Conservation (phyloP, 2,888 invertebrate species). For the Sinhomidia bicolor region DNA sequence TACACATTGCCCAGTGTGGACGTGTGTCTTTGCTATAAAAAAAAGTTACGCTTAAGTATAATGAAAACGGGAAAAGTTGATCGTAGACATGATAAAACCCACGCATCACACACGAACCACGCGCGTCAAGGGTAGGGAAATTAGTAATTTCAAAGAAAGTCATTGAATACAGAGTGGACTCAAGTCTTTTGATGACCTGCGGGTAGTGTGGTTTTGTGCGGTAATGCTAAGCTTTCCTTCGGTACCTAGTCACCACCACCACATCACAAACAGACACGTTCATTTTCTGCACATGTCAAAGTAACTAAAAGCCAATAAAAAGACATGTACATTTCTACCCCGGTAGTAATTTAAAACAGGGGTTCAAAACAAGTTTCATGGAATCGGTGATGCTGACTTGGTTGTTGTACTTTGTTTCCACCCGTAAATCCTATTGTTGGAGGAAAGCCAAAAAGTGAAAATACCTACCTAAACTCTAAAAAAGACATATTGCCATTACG, state of each 20-base stretch:
- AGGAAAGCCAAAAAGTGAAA: background rate
- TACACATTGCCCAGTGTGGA: background rate
- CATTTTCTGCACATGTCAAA: background rate
- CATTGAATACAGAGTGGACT: background rate
- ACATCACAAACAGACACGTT: conserved; percentile 11
- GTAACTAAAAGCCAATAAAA: background rate
- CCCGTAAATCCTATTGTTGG: background rate
- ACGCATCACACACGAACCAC: background rate
- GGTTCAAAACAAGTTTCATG: background rate
- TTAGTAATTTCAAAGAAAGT: background rate
- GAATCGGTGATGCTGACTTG: background rate
- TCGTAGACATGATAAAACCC: background rate
- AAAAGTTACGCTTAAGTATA: background rate
- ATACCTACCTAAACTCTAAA: background rate
- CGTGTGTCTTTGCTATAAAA: background rate
- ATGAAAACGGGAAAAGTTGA: background rate
- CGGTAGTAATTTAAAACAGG: background rate
- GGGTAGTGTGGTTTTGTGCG: background rate
- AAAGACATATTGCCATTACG: background rate
- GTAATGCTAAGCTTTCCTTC: background rate
- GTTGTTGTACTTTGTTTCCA: background rate
- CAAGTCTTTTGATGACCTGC: background rate
- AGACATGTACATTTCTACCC: background rate
- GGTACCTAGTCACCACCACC: background rate
- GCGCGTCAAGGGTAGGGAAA: background rate